These are phyloP conservation scores for Vireo altiloquus DNA, from an alignment of 2,113 vertebrate genomes.

Conservation along the genomic window DNA sequence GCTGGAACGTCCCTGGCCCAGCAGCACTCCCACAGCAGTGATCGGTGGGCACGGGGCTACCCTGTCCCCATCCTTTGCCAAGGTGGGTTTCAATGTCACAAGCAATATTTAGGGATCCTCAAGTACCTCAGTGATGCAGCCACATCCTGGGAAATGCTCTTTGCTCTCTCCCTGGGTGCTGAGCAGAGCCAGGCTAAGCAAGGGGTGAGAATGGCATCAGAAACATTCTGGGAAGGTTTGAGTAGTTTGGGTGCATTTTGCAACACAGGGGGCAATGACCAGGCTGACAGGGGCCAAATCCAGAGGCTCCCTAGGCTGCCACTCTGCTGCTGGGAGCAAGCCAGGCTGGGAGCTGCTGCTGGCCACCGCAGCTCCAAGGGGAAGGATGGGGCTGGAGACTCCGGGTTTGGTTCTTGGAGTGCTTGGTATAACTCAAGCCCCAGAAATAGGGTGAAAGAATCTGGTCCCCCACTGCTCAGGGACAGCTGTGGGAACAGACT, in stretches of 20 bases:
- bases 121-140: neutral
- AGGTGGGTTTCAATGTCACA: neutral
- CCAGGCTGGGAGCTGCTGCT: neutral
- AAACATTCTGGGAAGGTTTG: neutral
- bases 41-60: no score
- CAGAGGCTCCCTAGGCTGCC: neutral
- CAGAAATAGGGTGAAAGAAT: neutral
- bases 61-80: neutral
- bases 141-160: rapidly evolving
- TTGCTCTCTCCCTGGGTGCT: neutral
- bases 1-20: rapidly evolving
- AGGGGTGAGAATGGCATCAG: neutral
- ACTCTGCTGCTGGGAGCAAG: neutral
- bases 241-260: neutral
- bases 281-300: neutral
- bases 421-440: neutral
- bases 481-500: neutral
- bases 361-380: neutral
- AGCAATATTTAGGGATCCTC: neutral
- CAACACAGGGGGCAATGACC: neutral
- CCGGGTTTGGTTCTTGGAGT: neutral
- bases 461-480: neutral
- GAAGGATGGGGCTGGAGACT: neutral
- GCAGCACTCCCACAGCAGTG: neutral
- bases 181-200: neutral